Percentiles rank a stretch among this genome's conserved stretches.
phyloP scores from a whole-genome alignment of 2,888 invertebrate genomes.

The Dicroscelio sp. region DNA sequence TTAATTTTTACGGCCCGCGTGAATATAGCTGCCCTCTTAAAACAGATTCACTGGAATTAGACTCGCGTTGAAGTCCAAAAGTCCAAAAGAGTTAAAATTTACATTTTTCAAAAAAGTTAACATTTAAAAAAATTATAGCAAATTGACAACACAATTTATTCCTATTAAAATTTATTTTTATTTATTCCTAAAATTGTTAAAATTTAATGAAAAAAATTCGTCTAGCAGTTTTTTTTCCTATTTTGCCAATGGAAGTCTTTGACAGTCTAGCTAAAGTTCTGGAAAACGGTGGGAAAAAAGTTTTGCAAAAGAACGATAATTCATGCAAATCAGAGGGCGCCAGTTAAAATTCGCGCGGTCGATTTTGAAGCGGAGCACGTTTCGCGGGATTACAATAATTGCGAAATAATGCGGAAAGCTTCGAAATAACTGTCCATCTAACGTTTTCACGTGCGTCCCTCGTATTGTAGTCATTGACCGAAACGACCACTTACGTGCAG shows the following conservation, averaged over 20 bases:
- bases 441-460: constrained; percentile 67
- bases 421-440: constrained; percentile 73
- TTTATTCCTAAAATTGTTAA: too few species aligned
- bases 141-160: too few species aligned
- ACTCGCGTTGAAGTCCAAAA: too few species aligned
- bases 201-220: too few species aligned
- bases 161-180: too few species aligned
- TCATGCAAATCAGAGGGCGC: constrained; percentile 21
- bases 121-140: too few species aligned
- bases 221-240: too few species aligned
- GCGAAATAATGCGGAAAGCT: constrained; percentile 67
- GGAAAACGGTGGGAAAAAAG: neutral
- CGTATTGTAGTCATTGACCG: constrained; percentile 77
- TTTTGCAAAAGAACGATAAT: constrained; percentile 3
- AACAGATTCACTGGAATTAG: too few species aligned
- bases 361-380: constrained; percentile 49
- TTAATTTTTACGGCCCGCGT: neutral
- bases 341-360: constrained; percentile 35
- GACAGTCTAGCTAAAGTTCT: too few species aligned
- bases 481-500: constrained; percentile 71
- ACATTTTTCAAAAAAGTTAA: neutral
- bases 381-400: constrained; percentile 60
- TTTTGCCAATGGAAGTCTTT: too few species aligned
- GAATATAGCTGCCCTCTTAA: neutral
- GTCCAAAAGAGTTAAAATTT: too few species aligned